A percentile compares a stretch with the other conserved stretches of the same genome.
These are phyloP conservation scores for Dermatemys mawii DNA, from an alignment of 2,113 vertebrate species.

Conservation along the genomic window DNA sequence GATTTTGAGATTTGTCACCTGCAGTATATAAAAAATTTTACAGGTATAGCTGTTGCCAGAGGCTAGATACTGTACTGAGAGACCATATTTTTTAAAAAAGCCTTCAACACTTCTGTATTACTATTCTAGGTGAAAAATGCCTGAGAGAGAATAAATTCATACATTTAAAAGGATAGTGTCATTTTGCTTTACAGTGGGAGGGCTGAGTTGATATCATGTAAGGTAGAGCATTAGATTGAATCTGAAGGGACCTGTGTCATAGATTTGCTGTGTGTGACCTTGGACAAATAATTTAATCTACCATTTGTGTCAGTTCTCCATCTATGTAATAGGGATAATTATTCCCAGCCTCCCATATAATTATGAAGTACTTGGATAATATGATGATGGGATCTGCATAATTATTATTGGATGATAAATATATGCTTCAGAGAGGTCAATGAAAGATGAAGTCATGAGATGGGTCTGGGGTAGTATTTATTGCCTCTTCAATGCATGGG, in stretches of 20 bases:
- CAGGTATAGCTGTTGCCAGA: not conserved
- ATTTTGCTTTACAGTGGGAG: not conserved
- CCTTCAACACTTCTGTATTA: not conserved
- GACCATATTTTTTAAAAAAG: not conserved
- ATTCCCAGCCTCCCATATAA: not conserved
- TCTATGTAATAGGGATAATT: not conserved
- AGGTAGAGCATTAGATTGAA: not conserved
- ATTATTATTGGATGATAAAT: not conserved
- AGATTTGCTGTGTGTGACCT: not conserved
- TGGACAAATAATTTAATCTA: not conserved
- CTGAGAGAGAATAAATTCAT: not conserved
- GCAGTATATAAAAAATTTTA: not conserved
- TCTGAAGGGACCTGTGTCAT: not conserved
- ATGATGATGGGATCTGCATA: not conserved
- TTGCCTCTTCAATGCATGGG: not conserved
- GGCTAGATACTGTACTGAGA: not conserved
- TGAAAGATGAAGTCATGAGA: not conserved
- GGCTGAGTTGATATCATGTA: not conserved
- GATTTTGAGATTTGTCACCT: not conserved
- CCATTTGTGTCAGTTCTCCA: not conserved
- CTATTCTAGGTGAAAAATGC: not conserved
- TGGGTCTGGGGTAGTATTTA: not conserved
- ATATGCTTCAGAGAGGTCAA: not conserved
- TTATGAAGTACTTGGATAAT: not conserved
- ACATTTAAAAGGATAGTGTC: not conserved